Conservation (phyloP, 2,113 vertebrate genomes). For the Protomyctophum bolini region DNA sequence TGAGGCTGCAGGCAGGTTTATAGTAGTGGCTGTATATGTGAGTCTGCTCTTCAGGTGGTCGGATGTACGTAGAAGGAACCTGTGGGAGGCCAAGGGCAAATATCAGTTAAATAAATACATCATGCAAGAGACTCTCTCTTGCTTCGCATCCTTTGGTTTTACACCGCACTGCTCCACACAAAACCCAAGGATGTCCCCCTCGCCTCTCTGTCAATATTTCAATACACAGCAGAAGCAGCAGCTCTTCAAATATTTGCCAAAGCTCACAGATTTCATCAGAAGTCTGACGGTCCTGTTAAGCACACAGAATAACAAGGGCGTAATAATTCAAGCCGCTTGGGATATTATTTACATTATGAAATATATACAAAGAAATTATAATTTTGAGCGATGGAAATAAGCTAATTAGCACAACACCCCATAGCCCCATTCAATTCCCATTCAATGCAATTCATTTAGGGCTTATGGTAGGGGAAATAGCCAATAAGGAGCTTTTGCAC, state of each 20-base stretch:
- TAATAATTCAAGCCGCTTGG: no score
- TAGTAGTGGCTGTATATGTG: not conserved
- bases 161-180: not conserved
- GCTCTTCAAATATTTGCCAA: slow-evolving; percentile 25
- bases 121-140: not conserved
- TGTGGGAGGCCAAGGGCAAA: not conserved
- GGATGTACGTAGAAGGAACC: not conserved
- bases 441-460: no score
- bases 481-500: no score
- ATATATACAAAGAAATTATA: no score
- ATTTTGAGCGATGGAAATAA: no score
- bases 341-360: no score
- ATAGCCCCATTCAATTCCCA: no score
- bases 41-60: not conserved
- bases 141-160: not conserved
- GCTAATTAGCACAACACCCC: no score
- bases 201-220: no score
- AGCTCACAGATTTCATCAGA: slow-evolving; percentile 13
- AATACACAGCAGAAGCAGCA: not conserved
- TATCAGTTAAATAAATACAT: slow-evolving; percentile 8
- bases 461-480: no score
- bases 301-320: no score
- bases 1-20: no score
- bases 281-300: not conserved
- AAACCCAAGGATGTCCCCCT: not conserved